Evolutionary conservation across 2,888 invertebrate genomes (phyloP), one percentile per base, ranked within the genome.

Genomic region (Lasioglossum morio): DNA sequence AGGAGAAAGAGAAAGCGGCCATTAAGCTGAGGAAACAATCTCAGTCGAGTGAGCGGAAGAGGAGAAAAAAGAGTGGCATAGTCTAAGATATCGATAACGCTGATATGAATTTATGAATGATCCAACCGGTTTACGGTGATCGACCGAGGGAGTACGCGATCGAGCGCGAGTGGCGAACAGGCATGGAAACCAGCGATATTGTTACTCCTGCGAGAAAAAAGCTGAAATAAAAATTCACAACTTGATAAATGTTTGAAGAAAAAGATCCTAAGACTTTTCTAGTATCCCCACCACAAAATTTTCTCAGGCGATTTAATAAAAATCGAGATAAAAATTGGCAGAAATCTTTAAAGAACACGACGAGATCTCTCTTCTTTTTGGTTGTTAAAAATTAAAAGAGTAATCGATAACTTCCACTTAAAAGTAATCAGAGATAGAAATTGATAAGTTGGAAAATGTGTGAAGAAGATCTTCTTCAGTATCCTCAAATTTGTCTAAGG

Each of bases 61-160:
- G 23, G 46, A 27, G 2, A 19, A 63, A 10, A 30, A 69, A 63
- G 34, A 23, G 40, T 69, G 19, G 30, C n/a, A n/a, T 46, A 46
- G 12, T 34, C n/a, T n/a, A 74, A 57, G 74, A 72, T 79, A 84
- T 85, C 79, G 43, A 79, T 79, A 77, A 84, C 84, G 66, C 72
- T 76, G 79, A 84, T 85, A 75, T 66, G 63, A 30, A 84, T 76
- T 85, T 85, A 85, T 84, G 84, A 85, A 84, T 85, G 84, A 79
- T 76, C 57, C 30, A 73, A 85, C 85, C 85, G 84, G 85, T 84
- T 84, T 69, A 8, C 16, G 40, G 43, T 40, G 78, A 53, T 72
- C 70, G 72, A 72, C 66, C 63, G 30, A 2, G 63, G 63, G 63
- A 30, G 27, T 63, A 63, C 63, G 30, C 63, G 27, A 53, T 30